Base-by-base conservation (phyloP, 2,797 vertebrate species). In the Garrulus glandarius region DNA sequence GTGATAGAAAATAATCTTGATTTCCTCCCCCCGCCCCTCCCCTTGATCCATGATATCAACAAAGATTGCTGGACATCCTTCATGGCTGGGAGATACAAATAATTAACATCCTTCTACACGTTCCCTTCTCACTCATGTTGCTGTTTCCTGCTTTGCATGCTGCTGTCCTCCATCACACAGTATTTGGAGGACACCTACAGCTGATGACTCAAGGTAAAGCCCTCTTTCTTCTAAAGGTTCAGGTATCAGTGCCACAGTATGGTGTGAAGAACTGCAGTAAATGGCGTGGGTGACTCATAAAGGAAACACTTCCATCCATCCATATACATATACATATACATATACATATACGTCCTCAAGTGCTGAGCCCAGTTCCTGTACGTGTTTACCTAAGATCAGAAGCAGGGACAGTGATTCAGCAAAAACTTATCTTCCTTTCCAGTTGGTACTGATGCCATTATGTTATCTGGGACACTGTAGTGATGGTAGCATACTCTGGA, bases 391-490 rank as follows among this genome's bases (percentile, higher is more conserved):
- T 47, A 84, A 75, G 68, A 91, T 39, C 52, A 92, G 52, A 70
- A 57, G 46, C 30, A 83, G 32, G 0, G 5, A 70, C 17, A 63
- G 52, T 93, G 78, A 94, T 82, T 91, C 93, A 89, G 91, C 71
- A 93, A 93, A 71, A 87, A 43, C 11, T 86, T 59, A n/a, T 36
- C 32, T 49, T 78, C 34, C 32, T 79, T 79, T 27, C 43, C 55
- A 74, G 27, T 29, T 64, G 34, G 23, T 46, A 20, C 64, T 12
- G 34, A 90, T 49, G 7, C 17, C 12, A 43, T 32, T 43, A 59
- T 6, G 9, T 71, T 91, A 76, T 41, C 43, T 53, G 49, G 52
- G 41, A 56, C 59, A 41, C 30, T 50, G 15, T 11, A 71, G 29
- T 2, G 5, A 57, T 49, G 37, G 41, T 17, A 50, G 55, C 3